Evolutionary conservation across 2,797 vertebrate species (phyloP).

Genomic region (Myotis planiceps): DNA sequence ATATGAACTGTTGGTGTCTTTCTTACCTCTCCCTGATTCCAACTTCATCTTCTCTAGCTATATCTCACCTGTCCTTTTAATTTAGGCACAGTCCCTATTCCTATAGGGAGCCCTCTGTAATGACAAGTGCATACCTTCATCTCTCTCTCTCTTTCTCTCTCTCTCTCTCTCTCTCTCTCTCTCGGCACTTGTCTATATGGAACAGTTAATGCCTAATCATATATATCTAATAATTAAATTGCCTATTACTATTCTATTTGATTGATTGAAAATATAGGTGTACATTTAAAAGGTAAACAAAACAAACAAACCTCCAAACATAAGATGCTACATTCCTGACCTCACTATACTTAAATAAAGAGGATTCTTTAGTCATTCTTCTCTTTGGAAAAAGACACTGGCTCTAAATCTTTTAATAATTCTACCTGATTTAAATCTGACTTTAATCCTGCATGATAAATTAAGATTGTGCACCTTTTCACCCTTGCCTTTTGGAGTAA

Average conservation of each 20-base stretch:
- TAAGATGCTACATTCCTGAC: background rate
- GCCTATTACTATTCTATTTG: background rate
- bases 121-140: background rate
- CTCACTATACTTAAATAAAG: background rate
- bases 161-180: too few species aligned
- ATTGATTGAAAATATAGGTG: constrained; percentile 1
- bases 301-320: background rate
- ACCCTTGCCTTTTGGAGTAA: constrained; percentile 25
- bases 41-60: background rate
- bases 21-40: background rate
- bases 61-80: background rate
- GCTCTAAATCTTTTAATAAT: constrained; percentile 37
- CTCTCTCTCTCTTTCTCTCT: background rate
- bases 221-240: background rate
- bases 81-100: background rate
- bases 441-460: constrained; percentile 50
- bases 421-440: constrained; percentile 51
- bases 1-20: background rate
- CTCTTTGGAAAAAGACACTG: background rate
- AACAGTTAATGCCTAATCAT: background rate
- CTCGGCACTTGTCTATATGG: background rate
- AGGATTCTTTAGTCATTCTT: background rate
- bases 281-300: background rate
- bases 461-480: constrained; percentile 42
- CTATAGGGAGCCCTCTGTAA: background rate